Evolutionary conservation across 2,888 invertebrate genomes (phyloP).

Genomic region (Branchellion lobata): DNA sequence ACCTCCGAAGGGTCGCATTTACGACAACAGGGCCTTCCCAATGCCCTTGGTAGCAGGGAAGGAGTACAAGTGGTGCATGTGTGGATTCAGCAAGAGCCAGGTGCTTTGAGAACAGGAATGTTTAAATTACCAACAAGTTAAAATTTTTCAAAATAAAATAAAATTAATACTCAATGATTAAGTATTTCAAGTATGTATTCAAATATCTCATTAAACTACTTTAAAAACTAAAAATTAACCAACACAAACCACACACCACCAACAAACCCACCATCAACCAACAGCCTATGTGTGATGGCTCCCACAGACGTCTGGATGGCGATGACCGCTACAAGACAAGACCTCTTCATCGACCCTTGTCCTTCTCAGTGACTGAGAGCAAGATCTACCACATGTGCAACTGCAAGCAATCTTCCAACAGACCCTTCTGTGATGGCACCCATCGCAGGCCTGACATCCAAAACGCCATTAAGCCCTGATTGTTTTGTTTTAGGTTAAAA

Average conservation of each 20-base stretch:
- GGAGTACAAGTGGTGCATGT: slow-evolving; percentile 86
- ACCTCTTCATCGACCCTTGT: slow-evolving; percentile 71
- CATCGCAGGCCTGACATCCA: slow-evolving; percentile 65
- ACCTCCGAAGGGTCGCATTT: slow-evolving; percentile 72
- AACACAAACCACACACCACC: too few relatives aligned
- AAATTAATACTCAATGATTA: too few relatives aligned
- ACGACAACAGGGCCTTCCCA: slow-evolving; percentile 86
- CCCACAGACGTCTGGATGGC: slow-evolving; percentile 72
- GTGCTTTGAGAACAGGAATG: slow-evolving; percentile 62
- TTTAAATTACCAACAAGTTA: too few relatives aligned
- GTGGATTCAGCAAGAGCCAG: slow-evolving; percentile 84
- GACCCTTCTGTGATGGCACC: slow-evolving; percentile 95
- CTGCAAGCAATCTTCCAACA: slow-evolving; percentile 88
- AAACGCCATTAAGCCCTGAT: slow-evolving; percentile 36
- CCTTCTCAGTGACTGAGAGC: slow-evolving; percentile 79
- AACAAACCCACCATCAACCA: slow-evolving; percentile 52
- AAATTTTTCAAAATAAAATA: too few relatives aligned
- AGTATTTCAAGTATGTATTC: too few relatives aligned
- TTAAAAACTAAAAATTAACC: too few relatives aligned
- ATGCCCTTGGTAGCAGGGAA: slow-evolving; percentile 72
- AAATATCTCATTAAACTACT: too few relatives aligned
- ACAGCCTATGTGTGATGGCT: slow-evolving; percentile 90
- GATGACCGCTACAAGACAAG: slow-evolving; percentile 71
- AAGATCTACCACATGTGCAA: slow-evolving; percentile 96
- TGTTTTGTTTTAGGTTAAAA: too few relatives aligned